Evolutionary conservation across 2,888 invertebrate species (phyloP).

Genomic region (Troilus luridus): DNA sequence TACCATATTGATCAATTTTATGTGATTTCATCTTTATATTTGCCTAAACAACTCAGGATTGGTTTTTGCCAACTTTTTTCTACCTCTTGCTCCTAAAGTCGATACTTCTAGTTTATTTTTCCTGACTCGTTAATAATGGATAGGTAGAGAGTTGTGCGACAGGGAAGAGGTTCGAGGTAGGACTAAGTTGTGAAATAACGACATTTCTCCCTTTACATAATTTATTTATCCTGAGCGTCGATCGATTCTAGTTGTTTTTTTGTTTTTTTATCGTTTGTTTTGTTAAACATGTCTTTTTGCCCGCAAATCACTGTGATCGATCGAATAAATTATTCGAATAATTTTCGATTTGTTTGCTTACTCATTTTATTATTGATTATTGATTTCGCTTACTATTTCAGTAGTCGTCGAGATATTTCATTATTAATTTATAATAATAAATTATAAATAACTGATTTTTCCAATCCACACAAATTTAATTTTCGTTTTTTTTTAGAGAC

Average conservation of each 20-base stretch:
- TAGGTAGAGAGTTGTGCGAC: not conserved
- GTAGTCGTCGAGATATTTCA: no score
- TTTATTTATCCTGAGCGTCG: not conserved
- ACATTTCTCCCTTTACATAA: not conserved
- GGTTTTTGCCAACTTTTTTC: no score
- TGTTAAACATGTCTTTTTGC: not conserved
- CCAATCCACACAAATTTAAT: not conserved
- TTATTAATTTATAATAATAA: no score
- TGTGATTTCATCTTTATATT: no score
- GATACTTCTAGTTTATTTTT: not conserved
- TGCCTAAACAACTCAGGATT: no score
- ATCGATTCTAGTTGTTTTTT: not conserved
- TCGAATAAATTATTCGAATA: no score
- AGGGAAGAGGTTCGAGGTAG: not conserved
- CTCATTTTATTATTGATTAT: no score
- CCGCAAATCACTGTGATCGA: not conserved
- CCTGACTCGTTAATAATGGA: not conserved
- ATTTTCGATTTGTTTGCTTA: no score
- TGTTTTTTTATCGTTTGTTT: not conserved
- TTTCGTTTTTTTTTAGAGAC: not conserved
- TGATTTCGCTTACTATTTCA: no score
- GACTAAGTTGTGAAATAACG: not conserved
- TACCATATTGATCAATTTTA: no score
- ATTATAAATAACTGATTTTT: no score
- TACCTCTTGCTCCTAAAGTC: not conserved